phyloP scores from a whole-genome alignment of 1,140 invertebrate species.

The Stenopsyche tienmushanensis region DNA sequence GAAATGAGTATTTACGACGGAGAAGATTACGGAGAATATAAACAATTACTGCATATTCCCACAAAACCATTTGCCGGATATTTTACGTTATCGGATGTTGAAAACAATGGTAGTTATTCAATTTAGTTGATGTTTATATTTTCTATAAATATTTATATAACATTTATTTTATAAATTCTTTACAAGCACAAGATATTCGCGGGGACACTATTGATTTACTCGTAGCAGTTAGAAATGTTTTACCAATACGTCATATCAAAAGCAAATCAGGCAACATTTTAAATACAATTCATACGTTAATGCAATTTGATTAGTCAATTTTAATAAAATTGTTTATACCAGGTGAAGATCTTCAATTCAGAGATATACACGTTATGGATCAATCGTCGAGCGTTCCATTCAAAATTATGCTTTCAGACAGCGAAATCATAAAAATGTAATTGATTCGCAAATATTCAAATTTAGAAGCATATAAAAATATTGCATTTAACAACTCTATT shows the following conservation, averaged over 20 bases:
- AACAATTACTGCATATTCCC: conserved; percentile 58
- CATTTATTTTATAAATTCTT: conserved; percentile 18
- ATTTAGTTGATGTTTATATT: conserved; percentile 5
- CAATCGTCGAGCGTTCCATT: conserved; percentile 44
- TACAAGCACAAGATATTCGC: conserved; percentile 42
- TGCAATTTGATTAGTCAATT: not conserved
- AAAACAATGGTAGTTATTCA: conserved; percentile 44
- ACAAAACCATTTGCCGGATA: conserved; percentile 59
- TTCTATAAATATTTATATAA: conserved; percentile 14
- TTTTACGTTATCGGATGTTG: conserved; percentile 55
- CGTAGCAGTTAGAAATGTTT: conserved; percentile 55
- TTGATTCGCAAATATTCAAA: no score
- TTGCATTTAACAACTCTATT: no score
- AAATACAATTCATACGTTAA: not conserved
- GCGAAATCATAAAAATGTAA: conserved; percentile 45
- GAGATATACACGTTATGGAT: conserved; percentile 48
- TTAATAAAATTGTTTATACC: conserved; percentile 1
- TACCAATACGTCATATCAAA: conserved; percentile 51
- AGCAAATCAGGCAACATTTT: conserved; percentile 49
- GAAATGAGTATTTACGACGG: conserved; percentile 58
- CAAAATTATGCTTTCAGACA: conserved; percentile 48
- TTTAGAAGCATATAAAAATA: no score
- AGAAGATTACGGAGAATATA: conserved; percentile 51
- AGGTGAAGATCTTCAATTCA: conserved; percentile 35
- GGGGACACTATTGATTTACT: conserved; percentile 54